phyloP scores from a whole-genome alignment of 2,113 vertebrate genomes.

The Cairina moschata region DNA sequence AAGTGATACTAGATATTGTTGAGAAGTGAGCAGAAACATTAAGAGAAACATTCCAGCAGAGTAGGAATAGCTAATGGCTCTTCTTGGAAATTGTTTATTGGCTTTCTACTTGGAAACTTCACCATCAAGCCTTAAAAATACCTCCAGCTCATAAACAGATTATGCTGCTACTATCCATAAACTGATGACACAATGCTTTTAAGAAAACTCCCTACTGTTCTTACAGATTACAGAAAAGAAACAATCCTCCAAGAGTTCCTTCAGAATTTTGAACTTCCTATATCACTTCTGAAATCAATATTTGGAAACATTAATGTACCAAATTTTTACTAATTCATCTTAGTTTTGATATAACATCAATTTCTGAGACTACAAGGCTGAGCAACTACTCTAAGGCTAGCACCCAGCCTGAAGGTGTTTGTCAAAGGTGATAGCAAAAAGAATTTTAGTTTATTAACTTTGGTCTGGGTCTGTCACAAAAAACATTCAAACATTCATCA shows the following conservation, averaged over 20 bases:
- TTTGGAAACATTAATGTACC: neutral
- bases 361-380: neutral
- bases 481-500: neutral
- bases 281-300: neutral
- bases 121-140: neutral
- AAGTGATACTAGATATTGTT: neutral
- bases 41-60: neutral
- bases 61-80: neutral
- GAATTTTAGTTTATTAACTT: neutral
- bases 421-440: neutral
- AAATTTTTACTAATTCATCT: neutral
- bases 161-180: neutral
- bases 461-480: neutral
- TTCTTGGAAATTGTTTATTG: neutral
- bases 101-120: neutral
- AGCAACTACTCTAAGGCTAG: neutral
- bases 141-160: neutral
- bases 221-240: neutral
- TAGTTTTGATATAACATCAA: neutral
- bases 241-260: neutral
- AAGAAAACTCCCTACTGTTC: neutral
- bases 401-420: neutral
- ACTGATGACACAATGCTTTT: neutral
- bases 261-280: neutral
- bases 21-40: neutral